phyloP scores from a whole-genome alignment of 2,888 invertebrate genomes.

The Ptilodon capucinus region DNA sequence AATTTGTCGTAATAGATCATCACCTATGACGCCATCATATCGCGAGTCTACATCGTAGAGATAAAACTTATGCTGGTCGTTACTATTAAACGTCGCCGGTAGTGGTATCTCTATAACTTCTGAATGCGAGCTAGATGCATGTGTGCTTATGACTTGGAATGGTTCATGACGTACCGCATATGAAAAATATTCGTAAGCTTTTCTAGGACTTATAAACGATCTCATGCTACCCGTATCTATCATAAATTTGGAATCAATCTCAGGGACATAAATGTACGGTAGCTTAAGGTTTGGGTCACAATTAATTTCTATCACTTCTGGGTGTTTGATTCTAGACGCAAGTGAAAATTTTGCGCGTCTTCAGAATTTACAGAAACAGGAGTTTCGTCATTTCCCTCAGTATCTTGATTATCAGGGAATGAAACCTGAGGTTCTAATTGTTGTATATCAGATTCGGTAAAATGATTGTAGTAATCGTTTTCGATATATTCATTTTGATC shows the following conservation, averaged over 20 bases:
- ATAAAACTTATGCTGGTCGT: background rate
- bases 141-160: background rate
- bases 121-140: background rate
- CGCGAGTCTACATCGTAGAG: background rate
- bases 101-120: background rate
- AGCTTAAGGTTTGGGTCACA: background rate
- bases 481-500: background rate
- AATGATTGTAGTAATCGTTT: too few relatives aligned
- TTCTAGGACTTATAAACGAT: constrained; percentile 4
- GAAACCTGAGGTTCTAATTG: too few relatives aligned
- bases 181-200: background rate
- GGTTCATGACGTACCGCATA: background rate
- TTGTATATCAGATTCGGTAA: too few relatives aligned
- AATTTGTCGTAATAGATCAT: background rate
- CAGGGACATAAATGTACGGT: constrained; percentile 8
- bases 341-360: background rate
- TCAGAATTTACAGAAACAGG: too few relatives aligned
- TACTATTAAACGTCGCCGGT: background rate
- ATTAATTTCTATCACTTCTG: background rate
- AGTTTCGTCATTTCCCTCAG: background rate
- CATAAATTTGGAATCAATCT: constrained; percentile 15
- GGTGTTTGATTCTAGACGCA: background rate
- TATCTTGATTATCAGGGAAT: too few relatives aligned
- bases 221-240: constrained; percentile 24
- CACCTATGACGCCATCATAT: background rate